Evolutionary conservation across 2,797 vertebrate genomes (phyloP), one percentile per base, ranked within the genome.

Genomic region (Cryptoblepharus egeriae): DNA sequence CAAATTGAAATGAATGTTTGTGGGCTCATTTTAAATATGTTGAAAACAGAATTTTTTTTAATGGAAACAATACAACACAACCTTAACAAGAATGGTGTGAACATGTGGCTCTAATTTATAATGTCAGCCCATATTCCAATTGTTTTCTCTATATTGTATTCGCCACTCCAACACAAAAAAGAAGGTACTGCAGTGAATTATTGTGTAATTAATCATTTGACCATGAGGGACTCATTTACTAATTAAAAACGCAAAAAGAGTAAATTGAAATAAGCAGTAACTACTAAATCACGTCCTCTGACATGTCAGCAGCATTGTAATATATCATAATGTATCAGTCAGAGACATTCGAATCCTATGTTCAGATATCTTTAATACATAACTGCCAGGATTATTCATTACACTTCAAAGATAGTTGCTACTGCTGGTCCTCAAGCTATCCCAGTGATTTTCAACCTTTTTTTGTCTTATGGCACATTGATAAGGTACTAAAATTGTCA

Each of bases 241-340:
- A 98, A 98, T 98, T 98, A 97, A 97, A 98, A 97, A 96, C 80
- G 92, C 94, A 95, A 97, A 96, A 97, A 95, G 93, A 96, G 91
- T 91, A 95, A 96, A 97, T 97, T 96, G 94, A 97, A 98, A 97
- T 94, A 95, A 96, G 92, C 94, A 92, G 93, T 95, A 95, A 96
- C 97, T 95, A 95, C 94, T 97, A 96, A 96, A 97, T 97, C 95
- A 96, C 87, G 26, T 94, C 91, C 97, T 97, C 95, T 94, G 93
- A 96, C 93, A 77, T 89, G 89, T 91, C 86, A 86, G 92, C 91
- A 89, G 93, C 92, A 86, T 91, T 87, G 92, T 90, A 92, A 95
- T 96, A 94, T 83, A 94, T 94, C 92, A 92, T 67, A 87, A 94
- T 85, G 86, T 92, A 95, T 96, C 95, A 94, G 92, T 94, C 91